Evolutionary conservation across 2,888 invertebrate genomes (phyloP), one percentile per base, ranked within the genome.

Genomic region (Blastobasis adustella): DNA sequence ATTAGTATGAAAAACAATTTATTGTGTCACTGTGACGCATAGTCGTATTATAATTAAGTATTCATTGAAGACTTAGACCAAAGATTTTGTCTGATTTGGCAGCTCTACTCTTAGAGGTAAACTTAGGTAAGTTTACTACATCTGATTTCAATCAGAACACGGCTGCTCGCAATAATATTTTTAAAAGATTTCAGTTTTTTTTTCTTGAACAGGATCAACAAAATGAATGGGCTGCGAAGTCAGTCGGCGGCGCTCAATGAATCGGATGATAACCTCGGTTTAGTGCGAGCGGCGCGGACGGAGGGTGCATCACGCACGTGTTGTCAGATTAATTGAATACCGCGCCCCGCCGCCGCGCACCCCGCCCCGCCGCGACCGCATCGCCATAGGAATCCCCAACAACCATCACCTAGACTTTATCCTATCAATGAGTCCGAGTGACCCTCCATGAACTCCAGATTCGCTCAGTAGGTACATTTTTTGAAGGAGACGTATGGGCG

Each of bases 231-330:
- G 45, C 41, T 37, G 40, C 45, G 50, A 52, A 58, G 53, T 54
- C 56, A 53, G 53, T 58, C 50, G 53, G 51, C 58, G 63, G 61
- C 67, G 70, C 61, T 75, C 74, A 76, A 75, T 80, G 77, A 77
- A 76, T 73, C 72, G 75, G 65, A 71, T 78, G 74, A 76, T 76
- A 69, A 64, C 67, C 71, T 69, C 65, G 63, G 69, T 58, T 57
- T 57, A 69, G 62, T 58, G 60, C 62, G 62, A 23, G 23, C 23
- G 23, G 23, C 23, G 23, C 23, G 23, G 23, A 59, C 58, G 67
- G 66, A 71, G 75, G 74, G 76, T 75, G 79, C 79, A 80, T 76
- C 72, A 79, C 81, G 81, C 85, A 84, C 84, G 86, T 87, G 84
- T 81, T 80, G 76, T 66, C 74, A 67, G 76, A 76, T 78, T 82